These are phyloP conservation scores for Parnassius apollo DNA, from an alignment of 2,888 invertebrate genomes.

Conservation along the genomic window DNA sequence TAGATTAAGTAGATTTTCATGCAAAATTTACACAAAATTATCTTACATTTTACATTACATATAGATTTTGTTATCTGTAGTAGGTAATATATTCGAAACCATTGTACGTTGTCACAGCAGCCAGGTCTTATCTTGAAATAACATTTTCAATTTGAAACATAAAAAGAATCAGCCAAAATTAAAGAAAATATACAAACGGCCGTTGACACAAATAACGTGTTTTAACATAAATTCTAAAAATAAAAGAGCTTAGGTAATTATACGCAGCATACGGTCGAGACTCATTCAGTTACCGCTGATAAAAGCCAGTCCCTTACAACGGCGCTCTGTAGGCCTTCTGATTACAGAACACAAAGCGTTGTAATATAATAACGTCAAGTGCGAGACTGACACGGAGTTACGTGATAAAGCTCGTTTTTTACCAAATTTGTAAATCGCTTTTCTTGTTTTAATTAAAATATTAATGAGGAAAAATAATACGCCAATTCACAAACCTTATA, in stretches of 20 bases:
- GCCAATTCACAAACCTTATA: no score
- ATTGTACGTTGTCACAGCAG: no score
- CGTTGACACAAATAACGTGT: constrained; percentile 8
- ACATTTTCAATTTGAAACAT: background rate
- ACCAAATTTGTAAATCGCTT: background rate
- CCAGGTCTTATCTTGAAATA: background rate
- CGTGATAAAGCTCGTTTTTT: constrained; percentile 7
- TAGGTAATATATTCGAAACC: no score
- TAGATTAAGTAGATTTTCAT: no score
- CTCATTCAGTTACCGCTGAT: constrained; percentile 24
- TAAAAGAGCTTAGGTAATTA: constrained; percentile 25
- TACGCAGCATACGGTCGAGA: constrained; percentile 21
- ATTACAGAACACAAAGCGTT: constrained; percentile 24
- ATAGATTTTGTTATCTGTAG: no score
- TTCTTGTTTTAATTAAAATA: background rate
- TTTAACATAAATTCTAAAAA: constrained; percentile 23
- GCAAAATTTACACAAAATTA: no score
- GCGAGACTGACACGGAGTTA: constrained; percentile 17
- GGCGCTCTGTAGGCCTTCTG: constrained; percentile 20
- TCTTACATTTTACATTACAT: no score
- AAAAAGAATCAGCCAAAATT: background rate
- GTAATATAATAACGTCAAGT: constrained; percentile 24
- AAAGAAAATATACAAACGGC: constrained; percentile 4
- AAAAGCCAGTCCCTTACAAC: constrained; percentile 23
- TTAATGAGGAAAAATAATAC: no score